phyloP scores from a whole-genome alignment of 2,797 vertebrate species.

The Prunella strophiata region DNA sequence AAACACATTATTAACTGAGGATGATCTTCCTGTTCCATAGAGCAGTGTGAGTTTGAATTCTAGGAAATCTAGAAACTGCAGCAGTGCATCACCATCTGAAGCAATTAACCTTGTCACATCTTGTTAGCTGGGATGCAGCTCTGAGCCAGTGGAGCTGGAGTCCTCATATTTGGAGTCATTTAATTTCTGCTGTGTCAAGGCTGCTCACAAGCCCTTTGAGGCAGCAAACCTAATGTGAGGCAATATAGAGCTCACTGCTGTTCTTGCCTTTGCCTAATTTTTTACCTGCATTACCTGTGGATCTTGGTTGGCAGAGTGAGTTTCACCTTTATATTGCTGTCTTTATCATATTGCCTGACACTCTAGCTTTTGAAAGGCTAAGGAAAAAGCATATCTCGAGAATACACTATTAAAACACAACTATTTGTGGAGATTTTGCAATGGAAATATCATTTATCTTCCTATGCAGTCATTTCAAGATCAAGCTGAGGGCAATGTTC shows the following conservation, averaged over 20 bases:
- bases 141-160: background rate
- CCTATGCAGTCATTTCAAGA: conserved; percentile 39
- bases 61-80: background rate
- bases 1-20: background rate
- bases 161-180: background rate
- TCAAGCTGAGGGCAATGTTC: conserved; percentile 37
- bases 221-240: background rate
- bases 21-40: background rate
- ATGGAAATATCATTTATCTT: conserved; percentile 43
- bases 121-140: background rate
- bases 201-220: background rate
- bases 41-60: background rate
- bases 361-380: background rate
- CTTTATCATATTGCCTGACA: background rate
- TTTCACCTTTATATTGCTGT: background rate
- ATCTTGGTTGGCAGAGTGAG: background rate
- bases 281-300: background rate
- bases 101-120: conserved; percentile 9
- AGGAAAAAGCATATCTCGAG: background rate
- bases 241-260: background rate
- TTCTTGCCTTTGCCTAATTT: background rate
- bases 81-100: background rate
- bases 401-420: conserved; percentile 3
- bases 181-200: background rate
- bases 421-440: conserved; percentile 32